Base-by-base conservation (phyloP, 2,888 invertebrate species). In the Abscondita cerata region DNA sequence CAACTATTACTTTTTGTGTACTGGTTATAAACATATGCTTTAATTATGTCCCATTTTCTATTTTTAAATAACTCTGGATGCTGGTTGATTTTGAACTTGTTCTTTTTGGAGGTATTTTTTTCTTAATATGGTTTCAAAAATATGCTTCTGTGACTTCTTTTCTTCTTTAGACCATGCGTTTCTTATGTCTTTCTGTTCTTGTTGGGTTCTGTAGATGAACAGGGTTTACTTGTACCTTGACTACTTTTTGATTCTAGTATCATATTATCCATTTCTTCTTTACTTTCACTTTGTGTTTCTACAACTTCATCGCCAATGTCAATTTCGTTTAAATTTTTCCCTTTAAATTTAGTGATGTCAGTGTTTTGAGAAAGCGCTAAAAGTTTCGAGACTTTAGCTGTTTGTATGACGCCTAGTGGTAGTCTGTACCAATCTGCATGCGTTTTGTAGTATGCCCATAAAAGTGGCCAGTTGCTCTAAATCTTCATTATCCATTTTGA, bases 331-430 rank as follows among this genome's bases (percentile, higher is more conserved):
- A 47, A 47, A 5, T 11, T 9, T n/a, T 19, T 16, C 18, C 47
- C 47, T 25, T 47, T 47, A 47, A 16, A 47, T 19, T 47, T 3
- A 8, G 15, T 18, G 20, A 47, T 20, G 8, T 8, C 8, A 2
- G 2, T 47, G 8, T 47, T 47, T 19, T 47, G 47, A 20, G 47
- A 2, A 9, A 47, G 11, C 11, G 20, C 8, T 1, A 47, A 12
- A 47, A 47, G 11, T 47, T 47, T 47, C 1, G n/a, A n/a, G n/a
- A n/a, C n/a, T n/a, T n/a, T n/a, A n/a, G n/a, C n/a, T n/a, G n/a
- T n/a, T n/a, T n/a, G 66, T 40, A 64, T 66, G 15, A 66, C 50
- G 51, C 66, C 68, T 16, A 38, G 48, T 25, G 64, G 64, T 48
- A 68, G 48, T 33, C 62, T 54, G 33, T 59, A 66, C 55, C 52